phyloP scores from a whole-genome alignment of 1,140 invertebrate genomes.

The Cydia pomonella region DNA sequence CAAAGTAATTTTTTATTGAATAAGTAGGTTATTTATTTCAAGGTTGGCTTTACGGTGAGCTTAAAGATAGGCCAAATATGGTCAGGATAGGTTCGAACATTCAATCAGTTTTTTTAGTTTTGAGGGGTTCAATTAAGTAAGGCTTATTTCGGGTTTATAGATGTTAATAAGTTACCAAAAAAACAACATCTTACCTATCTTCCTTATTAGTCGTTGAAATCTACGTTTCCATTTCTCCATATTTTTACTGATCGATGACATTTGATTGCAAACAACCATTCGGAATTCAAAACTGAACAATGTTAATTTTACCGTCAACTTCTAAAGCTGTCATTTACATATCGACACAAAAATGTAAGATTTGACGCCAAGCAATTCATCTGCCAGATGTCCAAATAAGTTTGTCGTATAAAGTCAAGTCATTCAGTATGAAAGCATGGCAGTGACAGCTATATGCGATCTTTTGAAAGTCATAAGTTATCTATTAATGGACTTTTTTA shows the following conservation, averaged over 20 bases:
- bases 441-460: background rate
- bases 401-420: conserved; percentile 15
- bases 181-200: no score
- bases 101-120: no score
- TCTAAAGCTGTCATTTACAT: background rate
- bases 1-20: no score
- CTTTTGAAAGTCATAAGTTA: conserved; percentile 25
- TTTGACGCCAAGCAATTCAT: background rate
- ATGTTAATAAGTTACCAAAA: no score
- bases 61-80: no score
- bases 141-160: no score
- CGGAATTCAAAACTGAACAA: background rate
- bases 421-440: conserved; percentile 9
- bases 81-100: no score
- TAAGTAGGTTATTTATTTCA: no score
- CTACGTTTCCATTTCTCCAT: background rate
- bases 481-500: background rate
- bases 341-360: background rate
- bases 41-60: no score
- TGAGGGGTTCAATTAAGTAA: no score
- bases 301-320: background rate
- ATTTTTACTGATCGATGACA: background rate
- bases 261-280: background rate
- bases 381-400: background rate
- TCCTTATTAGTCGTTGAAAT: no score